Evolutionary conservation across 1,140 invertebrate genomes (phyloP).

Genomic region (Tetragnatha versicolor): DNA sequence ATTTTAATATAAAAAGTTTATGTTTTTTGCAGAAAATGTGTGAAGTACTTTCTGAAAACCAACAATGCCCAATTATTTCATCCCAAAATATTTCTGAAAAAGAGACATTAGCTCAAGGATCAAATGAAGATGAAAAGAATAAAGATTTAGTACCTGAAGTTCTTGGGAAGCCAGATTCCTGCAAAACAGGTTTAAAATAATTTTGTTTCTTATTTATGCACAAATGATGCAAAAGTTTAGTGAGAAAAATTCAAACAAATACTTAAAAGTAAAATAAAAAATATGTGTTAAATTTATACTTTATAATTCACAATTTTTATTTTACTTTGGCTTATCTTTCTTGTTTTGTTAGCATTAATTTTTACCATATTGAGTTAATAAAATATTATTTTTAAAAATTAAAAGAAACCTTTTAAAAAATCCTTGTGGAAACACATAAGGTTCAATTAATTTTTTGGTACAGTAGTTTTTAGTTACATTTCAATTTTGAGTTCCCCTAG

Average conservation of each 20-base stretch:
- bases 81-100: background rate
- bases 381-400: background rate
- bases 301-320: background rate
- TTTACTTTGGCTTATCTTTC: background rate
- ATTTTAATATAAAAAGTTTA: no score
- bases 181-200: background rate
- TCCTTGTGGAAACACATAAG: no score
- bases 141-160: constrained; percentile 27
- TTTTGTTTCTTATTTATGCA: no score
- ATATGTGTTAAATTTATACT: background rate
- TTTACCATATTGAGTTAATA: background rate
- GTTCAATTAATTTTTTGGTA: background rate
- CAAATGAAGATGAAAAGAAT: constrained; percentile 16
- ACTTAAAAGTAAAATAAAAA: background rate
- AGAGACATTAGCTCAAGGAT: constrained; percentile 4
- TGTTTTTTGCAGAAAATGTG: no score
- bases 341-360: background rate
- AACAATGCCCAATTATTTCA: constrained; percentile 22
- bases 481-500: background rate
- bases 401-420: no score
- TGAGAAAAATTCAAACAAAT: background rate
- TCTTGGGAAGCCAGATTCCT: constrained; percentile 5
- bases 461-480: background rate
- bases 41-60: constrained; percentile 3
- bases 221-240: no score